A percentile compares a stretch with the other conserved stretches of the same genome.
Conservation (phyloP, 1,140 invertebrate genomes). For the Nixonia krombeini region DNA sequence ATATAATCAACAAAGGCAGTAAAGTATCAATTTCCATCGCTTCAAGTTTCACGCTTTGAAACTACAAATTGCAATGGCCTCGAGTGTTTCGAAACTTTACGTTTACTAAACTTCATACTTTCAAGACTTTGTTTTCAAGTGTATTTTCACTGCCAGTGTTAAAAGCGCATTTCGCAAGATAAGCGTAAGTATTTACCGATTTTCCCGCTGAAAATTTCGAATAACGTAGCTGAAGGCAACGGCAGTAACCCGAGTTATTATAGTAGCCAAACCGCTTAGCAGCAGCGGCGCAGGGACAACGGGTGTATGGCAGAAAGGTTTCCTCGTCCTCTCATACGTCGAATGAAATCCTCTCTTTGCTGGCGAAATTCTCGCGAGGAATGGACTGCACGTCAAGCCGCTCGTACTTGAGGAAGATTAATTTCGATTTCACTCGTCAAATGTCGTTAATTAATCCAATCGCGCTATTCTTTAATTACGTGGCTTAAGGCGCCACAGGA, state of each 20-base stretch:
- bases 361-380: too few species aligned
- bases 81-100: conserved; percentile 27
- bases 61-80: conserved; percentile 32
- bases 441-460: conserved; percentile 25
- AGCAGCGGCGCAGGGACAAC: too few species aligned
- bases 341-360: too few species aligned
- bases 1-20: conserved; percentile 16
- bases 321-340: too few species aligned
- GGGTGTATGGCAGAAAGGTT: too few species aligned
- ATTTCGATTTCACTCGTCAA: conserved; percentile 15
- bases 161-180: conserved; percentile 19
- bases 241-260: too few species aligned
- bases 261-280: too few species aligned
- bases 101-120: conserved; percentile 33
- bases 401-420: too few species aligned
- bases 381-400: too few species aligned
- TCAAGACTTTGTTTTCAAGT: conserved; percentile 38
- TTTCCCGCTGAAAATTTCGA: conserved; percentile 28
- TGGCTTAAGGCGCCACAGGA: conserved; percentile 16
- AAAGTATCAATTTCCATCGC: conserved; percentile 34
- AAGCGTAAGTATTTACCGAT: not conserved
- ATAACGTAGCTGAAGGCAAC: conserved; percentile 22
- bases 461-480: conserved; percentile 28
- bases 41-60: conserved; percentile 18
- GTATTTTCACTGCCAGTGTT: conserved; percentile 40